Evolutionary conservation across 2,888 invertebrate species (phyloP), one percentile per base, ranked within the genome.

Genomic region (Celastrina argiolus): DNA sequence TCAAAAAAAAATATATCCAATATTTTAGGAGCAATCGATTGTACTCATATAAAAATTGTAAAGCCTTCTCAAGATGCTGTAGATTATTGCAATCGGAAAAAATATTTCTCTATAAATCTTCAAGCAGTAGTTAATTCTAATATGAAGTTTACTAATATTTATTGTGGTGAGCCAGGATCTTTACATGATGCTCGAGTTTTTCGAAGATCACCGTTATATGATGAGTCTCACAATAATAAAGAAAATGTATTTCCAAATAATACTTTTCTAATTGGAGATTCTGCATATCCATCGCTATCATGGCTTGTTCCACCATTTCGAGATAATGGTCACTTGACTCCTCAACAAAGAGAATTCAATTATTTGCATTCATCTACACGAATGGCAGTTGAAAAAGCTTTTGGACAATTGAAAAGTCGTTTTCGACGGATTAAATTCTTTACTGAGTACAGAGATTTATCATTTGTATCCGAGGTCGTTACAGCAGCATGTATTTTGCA

Each of bases 101-200:
- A 84, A 65, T 84, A 85, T 67, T 84, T 77, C 71, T 85, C 85
- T 65, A 73, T 85, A 31, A 78, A 83, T 64, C 73, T 85, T 64
- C 85, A 85, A 76, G 80, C 80, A 8, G 84, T 84, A 59, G 71
- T 84, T 66, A 84, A 85, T 76, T 74, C 80, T 26, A 81, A 81
- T 70, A 72, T 85, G 70, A 77, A 75, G 56, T 85, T 85, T 70
- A 85, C 83, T 51, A 85, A 84, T 68, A 74, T 85, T 66, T 85
- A 80, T 71, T 85, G 85, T 76, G 85, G 85, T 42, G 85, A 85
- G 73, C 84, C 85, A 67, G 85, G 85, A 5, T 85, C 85, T 51
- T 78, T 78, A 45, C 83, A 78, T 68, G 77, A 81, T 73, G 68
- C 79, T n/a, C 71, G 83, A 67, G 83, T 83, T 16, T 72, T 85